Conservation (phyloP, 2,888 invertebrate species). For the Crocallis elinguaria region DNA sequence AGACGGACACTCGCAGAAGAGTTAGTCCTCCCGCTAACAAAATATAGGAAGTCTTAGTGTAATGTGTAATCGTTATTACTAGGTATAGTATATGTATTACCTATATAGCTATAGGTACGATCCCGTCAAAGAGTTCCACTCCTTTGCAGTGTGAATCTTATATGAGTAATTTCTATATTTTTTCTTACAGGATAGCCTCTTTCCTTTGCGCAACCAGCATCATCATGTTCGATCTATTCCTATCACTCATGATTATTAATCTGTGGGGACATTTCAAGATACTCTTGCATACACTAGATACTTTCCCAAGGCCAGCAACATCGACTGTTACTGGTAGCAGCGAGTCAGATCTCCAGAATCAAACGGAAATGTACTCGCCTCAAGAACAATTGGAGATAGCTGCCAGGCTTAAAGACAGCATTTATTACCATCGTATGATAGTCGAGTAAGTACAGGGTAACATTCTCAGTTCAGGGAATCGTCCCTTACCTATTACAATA, state of each 20-base stretch:
- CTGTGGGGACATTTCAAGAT: conserved; percentile 45
- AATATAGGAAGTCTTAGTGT: no score
- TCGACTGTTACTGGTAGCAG: background rate
- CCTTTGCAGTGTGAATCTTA: no score
- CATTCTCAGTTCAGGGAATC: no score
- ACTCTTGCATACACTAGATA: conserved; percentile 32
- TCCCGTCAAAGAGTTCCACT: no score
- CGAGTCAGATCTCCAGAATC: background rate
- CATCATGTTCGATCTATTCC: conserved; percentile 36
- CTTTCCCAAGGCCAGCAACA: conserved; percentile 34
- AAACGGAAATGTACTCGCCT: conserved; percentile 16
- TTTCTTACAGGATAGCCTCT: conserved; percentile 24
- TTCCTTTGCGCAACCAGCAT: conserved; percentile 32
- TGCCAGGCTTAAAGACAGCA: conserved; percentile 30
- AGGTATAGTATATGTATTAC: no score
- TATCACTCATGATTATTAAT: conserved; percentile 41
- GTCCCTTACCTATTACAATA: no score
- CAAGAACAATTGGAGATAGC: conserved; percentile 29
- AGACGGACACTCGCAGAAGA: no score
- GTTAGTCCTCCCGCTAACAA: no score
- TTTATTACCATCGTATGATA: conserved; percentile 35
- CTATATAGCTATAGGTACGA: no score
- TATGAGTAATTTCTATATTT: background rate
- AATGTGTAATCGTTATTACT: no score
- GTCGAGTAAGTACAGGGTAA: conserved; percentile 36